Conservation (phyloP, 2,888 invertebrate species). For the Meliscaeva auricollis region DNA sequence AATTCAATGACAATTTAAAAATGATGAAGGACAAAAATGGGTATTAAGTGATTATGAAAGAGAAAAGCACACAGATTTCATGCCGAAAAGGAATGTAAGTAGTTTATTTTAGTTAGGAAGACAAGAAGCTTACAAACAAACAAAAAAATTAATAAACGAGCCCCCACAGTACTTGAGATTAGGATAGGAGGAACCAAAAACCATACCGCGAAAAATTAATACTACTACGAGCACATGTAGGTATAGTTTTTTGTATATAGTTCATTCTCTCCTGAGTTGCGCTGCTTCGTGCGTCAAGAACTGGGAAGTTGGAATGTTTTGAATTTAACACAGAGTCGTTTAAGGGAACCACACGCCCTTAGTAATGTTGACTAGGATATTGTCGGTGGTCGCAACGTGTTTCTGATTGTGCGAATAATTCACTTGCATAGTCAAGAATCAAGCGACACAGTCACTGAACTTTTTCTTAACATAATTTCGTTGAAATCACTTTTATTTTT, state of each 20-base stretch:
- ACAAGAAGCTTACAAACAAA: not conserved
- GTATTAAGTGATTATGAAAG: not conserved
- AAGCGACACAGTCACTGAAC: too few species aligned
- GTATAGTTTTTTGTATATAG: not conserved
- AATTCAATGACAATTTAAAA: not conserved
- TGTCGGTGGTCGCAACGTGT: constrained; percentile 1
- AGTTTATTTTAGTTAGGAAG: not conserved
- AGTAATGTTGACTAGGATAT: not conserved
- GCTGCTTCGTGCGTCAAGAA: not conserved
- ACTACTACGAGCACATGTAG: constrained; percentile 3
- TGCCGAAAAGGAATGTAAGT: not conserved
- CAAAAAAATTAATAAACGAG: constrained; percentile 9
- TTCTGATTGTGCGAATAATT: not conserved
- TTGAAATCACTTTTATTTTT: not conserved
- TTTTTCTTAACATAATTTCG: too few species aligned
- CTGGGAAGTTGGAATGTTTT: not conserved
- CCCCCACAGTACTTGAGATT: constrained; percentile 1
- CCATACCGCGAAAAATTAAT: not conserved
- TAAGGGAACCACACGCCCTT: constrained; percentile 5
- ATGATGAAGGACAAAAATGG: too few species aligned
- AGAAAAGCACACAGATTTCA: not conserved
- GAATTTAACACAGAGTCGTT: not conserved
- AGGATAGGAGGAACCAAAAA: not conserved
- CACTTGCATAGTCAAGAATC: not conserved
- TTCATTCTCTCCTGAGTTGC: not conserved